Percentiles rank a stretch among this genome's conserved stretches.
Conservation (phyloP, 2,888 invertebrate genomes). For the Eudemis profundana region DNA sequence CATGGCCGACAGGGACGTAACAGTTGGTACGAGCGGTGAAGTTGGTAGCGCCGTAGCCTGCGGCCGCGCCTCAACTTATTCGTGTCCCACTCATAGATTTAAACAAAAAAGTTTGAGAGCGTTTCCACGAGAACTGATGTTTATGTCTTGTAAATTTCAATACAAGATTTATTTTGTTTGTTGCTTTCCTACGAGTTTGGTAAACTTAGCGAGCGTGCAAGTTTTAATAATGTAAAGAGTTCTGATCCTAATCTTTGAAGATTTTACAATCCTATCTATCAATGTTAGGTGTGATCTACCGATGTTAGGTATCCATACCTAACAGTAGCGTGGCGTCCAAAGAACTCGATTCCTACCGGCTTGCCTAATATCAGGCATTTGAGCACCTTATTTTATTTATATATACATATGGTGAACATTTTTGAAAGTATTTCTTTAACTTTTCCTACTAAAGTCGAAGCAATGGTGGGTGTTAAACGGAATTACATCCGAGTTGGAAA, state of each 20-base stretch:
- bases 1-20: constrained; percentile 53
- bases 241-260: background rate
- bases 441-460: too few relatives aligned
- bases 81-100: constrained; percentile 58
- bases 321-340: too few relatives aligned
- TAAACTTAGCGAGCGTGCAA: background rate
- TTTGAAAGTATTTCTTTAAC: too few relatives aligned
- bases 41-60: constrained; percentile 54
- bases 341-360: too few relatives aligned
- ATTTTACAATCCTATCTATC: too few relatives aligned
- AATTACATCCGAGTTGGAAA: too few relatives aligned
- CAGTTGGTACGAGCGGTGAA: constrained; percentile 57
- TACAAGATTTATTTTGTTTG: constrained; percentile 41
- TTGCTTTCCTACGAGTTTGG: constrained; percentile 9
- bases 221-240: background rate
- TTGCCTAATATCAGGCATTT: too few relatives aligned
- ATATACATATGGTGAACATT: too few relatives aligned
- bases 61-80: constrained; percentile 61
- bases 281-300: too few relatives aligned
- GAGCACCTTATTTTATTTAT: too few relatives aligned
- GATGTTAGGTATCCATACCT: too few relatives aligned
- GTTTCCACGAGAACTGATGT: constrained; percentile 53
- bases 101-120: constrained; percentile 46
- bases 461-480: too few relatives aligned
- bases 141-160: constrained; percentile 40